Evolutionary conservation across 2,888 invertebrate species (phyloP), one percentile per base, ranked within the genome.

Genomic region (Drosophila borborema): DNA sequence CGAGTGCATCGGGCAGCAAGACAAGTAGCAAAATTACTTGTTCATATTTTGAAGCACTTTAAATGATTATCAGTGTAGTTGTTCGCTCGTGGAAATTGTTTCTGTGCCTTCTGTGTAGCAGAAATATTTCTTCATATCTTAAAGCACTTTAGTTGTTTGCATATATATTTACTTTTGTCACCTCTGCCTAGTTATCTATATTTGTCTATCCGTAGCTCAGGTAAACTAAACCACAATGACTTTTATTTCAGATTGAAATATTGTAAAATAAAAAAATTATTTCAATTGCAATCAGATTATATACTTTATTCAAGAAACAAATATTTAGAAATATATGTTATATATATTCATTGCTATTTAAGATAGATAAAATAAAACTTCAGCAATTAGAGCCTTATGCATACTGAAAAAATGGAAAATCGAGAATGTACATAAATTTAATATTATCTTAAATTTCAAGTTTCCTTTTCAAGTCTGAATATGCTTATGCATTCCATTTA

Each of bases 21-120:
- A 51, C 51, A 20, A 36, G 51, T 51, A 51, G 51, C 51, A 51
- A 34, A 51, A 36, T 51, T 3, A 51, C 34, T 51, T 51, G 51
- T 36, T 51, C 34, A 51, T 12, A 51, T 18, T 18, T 14, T 20
- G n/a, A 36, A 51, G 51, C 51, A 51, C 51, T 51, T 36, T 51
- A 49, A 28, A n/a, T 49, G 12, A 34, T 51, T 51, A 34, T 49
- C 31, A 18, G n/a, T 49, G 31, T 49, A 31, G 31, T 31, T 31
- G 49, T 49, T 31, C 16, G 34, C 12, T 10, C 3, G 31, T 10
- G 31, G 31, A 6, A 6, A 34, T 14, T 51, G 18, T 6, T 36
- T 18, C 34, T 36, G 34, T 36, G 51, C 51, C 51, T 51, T 51
- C 51, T 18, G 51, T 34, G 49, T 1, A n/a, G 31, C 34, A 51